Evolutionary conservation across 2,888 invertebrate genomes (phyloP).

Genomic region (Tipula lateralis): DNA sequence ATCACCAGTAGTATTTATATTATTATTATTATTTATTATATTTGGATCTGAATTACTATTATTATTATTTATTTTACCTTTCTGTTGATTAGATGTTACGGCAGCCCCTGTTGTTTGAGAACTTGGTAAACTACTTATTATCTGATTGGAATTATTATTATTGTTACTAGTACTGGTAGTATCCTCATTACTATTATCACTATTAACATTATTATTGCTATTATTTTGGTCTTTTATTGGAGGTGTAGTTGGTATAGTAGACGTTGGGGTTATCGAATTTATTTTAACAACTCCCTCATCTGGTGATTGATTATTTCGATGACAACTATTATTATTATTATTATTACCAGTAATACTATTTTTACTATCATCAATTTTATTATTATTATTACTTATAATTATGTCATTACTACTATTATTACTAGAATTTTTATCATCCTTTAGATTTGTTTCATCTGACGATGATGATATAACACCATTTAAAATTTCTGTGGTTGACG

Average conservation of each 20-base stretch:
- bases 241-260: conserved; percentile 28
- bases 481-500: conserved; percentile 3
- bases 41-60: conserved; percentile 2
- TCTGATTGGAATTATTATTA: conserved; percentile 26
- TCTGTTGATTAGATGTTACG: conserved; percentile 25
- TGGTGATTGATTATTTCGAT: conserved; percentile 26
- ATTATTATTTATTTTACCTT: conserved; percentile 27
- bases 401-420: conserved; percentile 26
- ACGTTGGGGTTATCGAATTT: not conserved
- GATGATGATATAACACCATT: conserved; percentile 29
- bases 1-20: conserved; percentile 6
- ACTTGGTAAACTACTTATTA: conserved; percentile 25
- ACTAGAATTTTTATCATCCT: not conserved
- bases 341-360: conserved; percentile 24
- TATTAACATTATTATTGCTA: conserved; percentile 27
- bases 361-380: conserved; percentile 28
- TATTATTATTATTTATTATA: conserved; percentile 6
- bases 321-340: conserved; percentile 26
- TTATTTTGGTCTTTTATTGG: conserved; percentile 28
- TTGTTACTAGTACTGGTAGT: conserved; percentile 14
- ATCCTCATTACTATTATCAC: conserved; percentile 24
- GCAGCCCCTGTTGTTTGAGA: conserved; percentile 12
- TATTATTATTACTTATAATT: conserved; percentile 26
- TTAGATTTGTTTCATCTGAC: conserved; percentile 25
- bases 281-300: not conserved